Evolutionary conservation across 2,888 invertebrate species (phyloP), one percentile per base, ranked within the genome.

Genomic region (Sepiola atlantica): DNA sequence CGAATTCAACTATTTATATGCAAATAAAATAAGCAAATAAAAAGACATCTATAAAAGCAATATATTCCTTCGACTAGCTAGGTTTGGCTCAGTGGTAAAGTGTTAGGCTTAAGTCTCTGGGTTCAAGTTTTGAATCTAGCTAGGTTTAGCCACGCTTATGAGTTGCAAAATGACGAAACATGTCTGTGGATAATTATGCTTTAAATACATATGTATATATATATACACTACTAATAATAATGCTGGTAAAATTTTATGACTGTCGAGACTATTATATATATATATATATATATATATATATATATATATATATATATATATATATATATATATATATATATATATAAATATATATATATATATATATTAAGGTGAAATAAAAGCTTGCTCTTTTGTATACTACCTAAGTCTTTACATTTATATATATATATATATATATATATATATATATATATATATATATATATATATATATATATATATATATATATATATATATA

Each of bases 271-370:
- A n/a, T n/a, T n/a, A n/a, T n/a, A n/a, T n/a, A n/a, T n/a, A n/a
- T n/a, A 10, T 6, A 77, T 77, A 77, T 77, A 77, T 77, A 77
- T 77, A 77, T 77, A 77, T 77, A 10, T 77, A 77, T 77, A 77
- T 77, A 77, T 77, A 77, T 77, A 77, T 77, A 77, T 77, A 77
- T 77, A 77, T 77, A 77, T 77, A 77, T 77, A 77, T 77, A 77
- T 10, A n/a, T 77, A 28, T 10, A 77, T 77, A 77, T 77, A 77
- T 77, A 77, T 77, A 77, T 77, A n/a, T 77, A 28, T 77, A 77
- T 77, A 77, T 77, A 77, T 77, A 77, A 6, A 77, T 10, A 77
- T 77, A 77, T 10, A 77, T 77, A 77, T 77, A 77, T 77, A 77
- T 77, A 6, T 6, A 77, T 6, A 77, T 77, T 77, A 77, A 28